phyloP scores from a whole-genome alignment of 2,797 vertebrate genomes.

The Gila robusta region DNA sequence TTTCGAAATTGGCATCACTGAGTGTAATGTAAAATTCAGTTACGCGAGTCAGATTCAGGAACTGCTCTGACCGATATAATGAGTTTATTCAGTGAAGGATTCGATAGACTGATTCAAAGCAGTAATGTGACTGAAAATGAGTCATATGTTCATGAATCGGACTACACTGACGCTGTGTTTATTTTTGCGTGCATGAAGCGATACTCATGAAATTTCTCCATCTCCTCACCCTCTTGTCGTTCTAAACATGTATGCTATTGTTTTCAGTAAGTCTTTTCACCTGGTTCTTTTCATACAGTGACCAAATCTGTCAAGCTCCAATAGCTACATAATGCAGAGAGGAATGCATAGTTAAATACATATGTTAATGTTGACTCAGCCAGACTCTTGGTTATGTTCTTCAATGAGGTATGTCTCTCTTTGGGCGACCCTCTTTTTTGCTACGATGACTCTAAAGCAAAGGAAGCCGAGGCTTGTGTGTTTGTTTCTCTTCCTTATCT shows the following conservation, averaged over 20 bases:
- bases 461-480: slow-evolving; percentile 54
- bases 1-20: not conserved
- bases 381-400: not conserved
- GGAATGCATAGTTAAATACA: not conserved
- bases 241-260: not conserved
- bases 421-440: slow-evolving; percentile 45
- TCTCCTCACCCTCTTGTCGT: not conserved
- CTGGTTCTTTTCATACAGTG: not conserved
- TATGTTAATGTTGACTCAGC: slow-evolving; percentile 48
- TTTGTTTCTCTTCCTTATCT: slow-evolving; percentile 67
- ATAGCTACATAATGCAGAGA: not conserved
- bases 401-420: slow-evolving; percentile 33
- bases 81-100: not conserved
- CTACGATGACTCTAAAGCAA: slow-evolving; percentile 52
- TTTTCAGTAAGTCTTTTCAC: not conserved
- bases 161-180: not conserved
- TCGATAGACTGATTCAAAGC: not conserved
- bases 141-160: not conserved
- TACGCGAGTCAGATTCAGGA: too few species aligned
- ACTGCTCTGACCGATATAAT: not conserved
- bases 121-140: not conserved
- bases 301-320: too few species aligned
- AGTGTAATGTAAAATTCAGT: not conserved
- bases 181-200: not conserved
- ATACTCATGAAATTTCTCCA: not conserved